Conservation (phyloP, 2,888 invertebrate genomes). For the Mantis religiosa region DNA sequence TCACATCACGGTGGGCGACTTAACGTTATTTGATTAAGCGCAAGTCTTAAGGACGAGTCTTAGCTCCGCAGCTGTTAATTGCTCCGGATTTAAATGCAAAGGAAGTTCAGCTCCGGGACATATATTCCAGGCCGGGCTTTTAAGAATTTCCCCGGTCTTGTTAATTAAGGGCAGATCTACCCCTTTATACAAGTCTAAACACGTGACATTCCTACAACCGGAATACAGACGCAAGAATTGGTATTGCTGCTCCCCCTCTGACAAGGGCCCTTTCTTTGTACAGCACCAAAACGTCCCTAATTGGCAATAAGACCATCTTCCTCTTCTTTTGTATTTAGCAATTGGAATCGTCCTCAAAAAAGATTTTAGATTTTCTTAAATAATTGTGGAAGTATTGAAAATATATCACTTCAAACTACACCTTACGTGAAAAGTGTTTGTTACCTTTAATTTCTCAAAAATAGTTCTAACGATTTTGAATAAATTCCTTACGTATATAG, state of each 20-base stretch:
- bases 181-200: slow-evolving; percentile 8
- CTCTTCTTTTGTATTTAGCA: background rate
- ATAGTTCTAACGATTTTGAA: too few species aligned
- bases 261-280: background rate
- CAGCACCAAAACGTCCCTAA: background rate
- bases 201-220: background rate
- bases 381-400: too few species aligned
- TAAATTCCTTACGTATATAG: too few species aligned
- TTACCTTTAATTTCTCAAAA: too few species aligned
- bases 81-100: slow-evolving; percentile 32
- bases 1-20: slow-evolving; percentile 23
- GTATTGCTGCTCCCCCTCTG: background rate
- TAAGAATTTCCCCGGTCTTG: slow-evolving; percentile 17
- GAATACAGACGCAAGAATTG: background rate
- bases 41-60: background rate
- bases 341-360: too few species aligned
- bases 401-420: too few species aligned
- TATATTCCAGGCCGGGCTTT: background rate
- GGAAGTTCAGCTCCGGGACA: slow-evolving; percentile 1
- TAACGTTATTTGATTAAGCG: slow-evolving; percentile 29
- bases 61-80: slow-evolving; percentile 22
- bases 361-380: too few species aligned
- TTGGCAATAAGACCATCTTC: background rate
- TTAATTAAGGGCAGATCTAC: slow-evolving; percentile 21
- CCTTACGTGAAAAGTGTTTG: too few species aligned